A percentile compares a stretch with the other conserved stretches of the same genome.
These are phyloP conservation scores for Zoroaster sp. DNA, from an alignment of 53 echinoderm and acorn worm species.

Conservation along the genomic window DNA sequence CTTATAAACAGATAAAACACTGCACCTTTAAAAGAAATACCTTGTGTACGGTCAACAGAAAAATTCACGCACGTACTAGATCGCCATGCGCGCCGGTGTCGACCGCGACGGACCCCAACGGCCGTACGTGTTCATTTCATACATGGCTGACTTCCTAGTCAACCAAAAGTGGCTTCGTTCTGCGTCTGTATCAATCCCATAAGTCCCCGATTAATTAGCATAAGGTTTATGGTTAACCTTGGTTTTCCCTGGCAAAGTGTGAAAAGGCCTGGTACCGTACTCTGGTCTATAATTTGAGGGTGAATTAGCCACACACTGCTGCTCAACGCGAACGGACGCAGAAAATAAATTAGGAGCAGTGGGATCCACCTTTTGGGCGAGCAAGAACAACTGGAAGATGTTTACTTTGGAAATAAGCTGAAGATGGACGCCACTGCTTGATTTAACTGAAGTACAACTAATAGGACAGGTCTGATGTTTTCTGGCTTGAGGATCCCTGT, in stretches of 20 bases:
- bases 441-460: background rate
- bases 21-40: background rate
- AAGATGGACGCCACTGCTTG: background rate
- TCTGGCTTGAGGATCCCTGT: background rate
- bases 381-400: background rate
- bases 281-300: constrained; percentile 3
- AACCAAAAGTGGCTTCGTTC: background rate
- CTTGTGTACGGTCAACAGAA: background rate
- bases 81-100: background rate
- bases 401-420: background rate
- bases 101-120: background rate
- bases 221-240: background rate
- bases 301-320: constrained; percentile 17
- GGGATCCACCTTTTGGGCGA: background rate
- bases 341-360: background rate
- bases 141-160: constrained; percentile 10
- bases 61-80: constrained; percentile 39
- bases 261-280: constrained; percentile 28
- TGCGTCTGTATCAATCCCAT: constrained; percentile 18
- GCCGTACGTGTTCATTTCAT: constrained; percentile 58
- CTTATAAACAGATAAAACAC: too few relatives aligned
- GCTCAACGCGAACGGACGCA: background rate
- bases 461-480: background rate
- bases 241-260: background rate
- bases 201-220: constrained; percentile 44